Evolutionary conservation across 2,113 vertebrate genomes (phyloP).

Genomic region (Salvelinus fontinalis): DNA sequence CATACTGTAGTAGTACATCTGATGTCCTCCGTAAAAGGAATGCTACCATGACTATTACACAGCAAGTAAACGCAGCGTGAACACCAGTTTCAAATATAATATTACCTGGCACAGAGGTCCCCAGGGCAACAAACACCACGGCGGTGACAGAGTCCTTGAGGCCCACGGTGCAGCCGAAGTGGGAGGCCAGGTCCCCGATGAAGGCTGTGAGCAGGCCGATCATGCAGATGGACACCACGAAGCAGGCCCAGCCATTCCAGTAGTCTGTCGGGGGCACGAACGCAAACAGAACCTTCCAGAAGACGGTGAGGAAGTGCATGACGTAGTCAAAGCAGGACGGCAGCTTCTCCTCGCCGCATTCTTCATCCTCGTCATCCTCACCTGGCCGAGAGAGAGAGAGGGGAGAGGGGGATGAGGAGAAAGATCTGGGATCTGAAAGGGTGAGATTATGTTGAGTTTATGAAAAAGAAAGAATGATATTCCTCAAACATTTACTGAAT

Average conservation of each 20-base stretch:
- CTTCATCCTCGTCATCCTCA: conserved; percentile 92
- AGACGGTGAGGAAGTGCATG: conserved; percentile 99
- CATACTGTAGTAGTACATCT: too few relatives aligned
- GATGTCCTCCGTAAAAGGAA: too few relatives aligned
- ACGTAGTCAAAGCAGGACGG: conserved; percentile 99
- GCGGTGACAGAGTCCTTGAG: conserved; percentile 97
- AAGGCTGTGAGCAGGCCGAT: conserved; percentile 95
- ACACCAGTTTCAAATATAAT: conserved; percentile 31
- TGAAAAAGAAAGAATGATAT: too few relatives aligned
- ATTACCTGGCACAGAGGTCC: conserved; percentile 95
- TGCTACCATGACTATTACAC: too few relatives aligned
- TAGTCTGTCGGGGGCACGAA: conserved; percentile 98
- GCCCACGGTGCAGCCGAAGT: conserved; percentile 97
- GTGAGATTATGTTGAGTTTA: background rate
- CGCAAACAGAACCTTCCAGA: conserved; percentile 99
- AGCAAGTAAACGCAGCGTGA: too few relatives aligned
- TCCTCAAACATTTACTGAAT: too few relatives aligned
- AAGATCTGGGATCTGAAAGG: background rate
- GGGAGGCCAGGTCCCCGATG: conserved; percentile 94
- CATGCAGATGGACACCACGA: conserved; percentile 96
- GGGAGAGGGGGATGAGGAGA: conserved; percentile 77
- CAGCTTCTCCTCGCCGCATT: conserved; percentile 97
- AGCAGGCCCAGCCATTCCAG: conserved; percentile 99
- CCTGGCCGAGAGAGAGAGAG: conserved; percentile 58
- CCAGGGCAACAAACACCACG: conserved; percentile 93